phyloP scores from a whole-genome alignment of 2,113 vertebrate species.

The Pardalotus punctatus region DNA sequence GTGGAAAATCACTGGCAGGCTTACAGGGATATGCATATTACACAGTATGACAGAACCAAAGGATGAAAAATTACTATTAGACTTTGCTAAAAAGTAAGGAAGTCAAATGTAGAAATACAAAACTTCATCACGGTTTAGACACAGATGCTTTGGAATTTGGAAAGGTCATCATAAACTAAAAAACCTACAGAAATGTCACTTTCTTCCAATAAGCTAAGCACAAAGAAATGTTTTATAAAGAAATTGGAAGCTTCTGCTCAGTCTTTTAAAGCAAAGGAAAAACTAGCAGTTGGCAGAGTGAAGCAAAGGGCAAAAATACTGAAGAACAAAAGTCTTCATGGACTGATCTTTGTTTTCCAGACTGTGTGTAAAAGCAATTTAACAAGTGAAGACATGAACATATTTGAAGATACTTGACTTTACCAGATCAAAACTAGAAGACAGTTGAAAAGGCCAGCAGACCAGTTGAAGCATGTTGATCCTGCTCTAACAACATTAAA shows the following conservation, averaged over 20 bases:
- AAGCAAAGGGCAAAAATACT: not conserved
- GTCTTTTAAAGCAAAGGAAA: not conserved
- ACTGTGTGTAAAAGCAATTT: not conserved
- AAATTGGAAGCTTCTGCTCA: not conserved
- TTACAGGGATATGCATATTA: conserved; percentile 42
- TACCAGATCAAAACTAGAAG: conserved; percentile 2
- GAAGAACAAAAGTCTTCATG: not conserved
- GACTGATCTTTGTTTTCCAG: not conserved
- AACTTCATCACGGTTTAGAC: not conserved
- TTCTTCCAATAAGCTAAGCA: not conserved
- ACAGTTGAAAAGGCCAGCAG: not conserved
- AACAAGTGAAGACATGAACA: not conserved
- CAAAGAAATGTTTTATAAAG: not conserved
- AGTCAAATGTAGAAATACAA: conserved; percentile 6
- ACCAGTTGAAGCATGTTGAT: not conserved
- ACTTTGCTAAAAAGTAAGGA: not conserved
- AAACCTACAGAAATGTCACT: conserved; percentile 10
- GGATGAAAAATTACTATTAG: conserved; percentile 29
- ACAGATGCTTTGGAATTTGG: conserved; percentile 10
- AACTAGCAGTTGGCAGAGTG: not conserved
- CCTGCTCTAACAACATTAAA: not conserved
- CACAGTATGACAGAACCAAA: not conserved
- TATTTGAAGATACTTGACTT: not conserved
- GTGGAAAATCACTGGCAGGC: conserved; percentile 41
- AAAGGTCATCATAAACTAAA: conserved; percentile 24